Percentiles rank a stretch among this genome's conserved stretches.
These are phyloP conservation scores for Lithobates pipiens DNA, from an alignment of 2,797 vertebrate species.

Conservation along the genomic window DNA sequence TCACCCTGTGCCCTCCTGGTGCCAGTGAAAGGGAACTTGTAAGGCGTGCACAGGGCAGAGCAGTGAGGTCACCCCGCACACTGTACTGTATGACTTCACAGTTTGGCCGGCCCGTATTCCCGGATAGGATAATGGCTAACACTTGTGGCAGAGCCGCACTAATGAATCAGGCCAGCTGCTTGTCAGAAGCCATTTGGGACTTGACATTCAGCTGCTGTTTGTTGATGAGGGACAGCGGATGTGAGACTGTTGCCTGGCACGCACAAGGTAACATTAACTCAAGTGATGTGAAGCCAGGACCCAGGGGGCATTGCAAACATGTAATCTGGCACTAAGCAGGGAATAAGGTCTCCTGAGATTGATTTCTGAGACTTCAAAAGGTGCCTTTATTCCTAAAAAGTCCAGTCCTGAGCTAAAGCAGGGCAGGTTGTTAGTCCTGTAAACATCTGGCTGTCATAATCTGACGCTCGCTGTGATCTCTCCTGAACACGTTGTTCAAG, in stretches of 20 bases:
- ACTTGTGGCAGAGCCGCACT: slow-evolving; percentile 29
- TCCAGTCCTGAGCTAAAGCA: slow-evolving; percentile 5
- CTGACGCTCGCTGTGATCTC: not conserved
- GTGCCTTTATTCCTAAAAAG: not conserved
- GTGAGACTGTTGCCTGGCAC: slow-evolving; percentile 42
- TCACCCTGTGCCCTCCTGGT: slow-evolving; percentile 25
- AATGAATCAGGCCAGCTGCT: slow-evolving; percentile 41
- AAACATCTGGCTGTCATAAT: not conserved
- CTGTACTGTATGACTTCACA: slow-evolving; percentile 36
- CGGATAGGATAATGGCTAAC: slow-evolving; percentile 53
- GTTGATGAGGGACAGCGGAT: slow-evolving; percentile 38
- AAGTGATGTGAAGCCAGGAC: slow-evolving; percentile 34
- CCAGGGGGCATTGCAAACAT: slow-evolving; percentile 25
- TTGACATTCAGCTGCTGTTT: slow-evolving; percentile 40
- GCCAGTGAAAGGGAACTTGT: slow-evolving; percentile 9
- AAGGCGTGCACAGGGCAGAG: slow-evolving; percentile 9
- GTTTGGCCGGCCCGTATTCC: slow-evolving; percentile 5
- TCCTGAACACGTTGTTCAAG: not conserved
- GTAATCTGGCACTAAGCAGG: slow-evolving; percentile 9
- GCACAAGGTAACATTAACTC: slow-evolving; percentile 42
- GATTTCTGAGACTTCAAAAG: not conserved
- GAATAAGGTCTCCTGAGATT: not conserved
- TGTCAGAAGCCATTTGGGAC: slow-evolving; percentile 45
- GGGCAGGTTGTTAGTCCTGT: not conserved
- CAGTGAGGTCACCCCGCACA: slow-evolving; percentile 22